Percentiles rank a stretch among this genome's conserved stretches.
Conservation (phyloP, 1,140 invertebrate species). For the Eurosta solidaginis region DNA sequence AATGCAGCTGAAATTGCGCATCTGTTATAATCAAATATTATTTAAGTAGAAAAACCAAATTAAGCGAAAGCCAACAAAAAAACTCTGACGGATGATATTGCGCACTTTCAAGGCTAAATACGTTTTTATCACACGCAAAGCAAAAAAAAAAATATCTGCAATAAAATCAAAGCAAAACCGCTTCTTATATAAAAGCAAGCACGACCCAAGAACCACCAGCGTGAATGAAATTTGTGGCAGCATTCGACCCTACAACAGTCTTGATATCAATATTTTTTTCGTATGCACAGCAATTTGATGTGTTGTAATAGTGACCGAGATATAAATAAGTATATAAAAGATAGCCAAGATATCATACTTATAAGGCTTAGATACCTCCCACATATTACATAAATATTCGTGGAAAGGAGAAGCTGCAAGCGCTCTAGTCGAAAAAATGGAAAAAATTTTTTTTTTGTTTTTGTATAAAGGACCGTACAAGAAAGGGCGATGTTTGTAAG, state of each 20-base stretch:
- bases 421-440: background rate
- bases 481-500: background rate
- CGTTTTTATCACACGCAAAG: conserved; percentile 6
- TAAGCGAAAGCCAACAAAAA: background rate
- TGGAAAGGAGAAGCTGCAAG: too few species aligned
- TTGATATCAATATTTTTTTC: too few species aligned
- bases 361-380: too few species aligned
- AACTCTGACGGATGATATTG: background rate
- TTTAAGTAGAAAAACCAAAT: background rate
- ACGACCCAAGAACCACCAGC: too few species aligned
- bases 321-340: too few species aligned
- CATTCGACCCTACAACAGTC: too few species aligned
- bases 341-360: too few species aligned
- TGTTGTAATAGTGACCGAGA: too few species aligned
- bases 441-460: background rate
- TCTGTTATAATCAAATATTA: background rate
- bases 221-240: too few species aligned
- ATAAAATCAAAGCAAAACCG: background rate
- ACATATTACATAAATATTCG: too few species aligned
- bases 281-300: too few species aligned
- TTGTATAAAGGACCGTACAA: background rate
- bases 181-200: too few species aligned
- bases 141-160: background rate
- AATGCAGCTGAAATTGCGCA: background rate
- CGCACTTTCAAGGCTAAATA: conserved; percentile 2